Conservation (phyloP, 2,113 vertebrate species). For the Morone chrysops region DNA sequence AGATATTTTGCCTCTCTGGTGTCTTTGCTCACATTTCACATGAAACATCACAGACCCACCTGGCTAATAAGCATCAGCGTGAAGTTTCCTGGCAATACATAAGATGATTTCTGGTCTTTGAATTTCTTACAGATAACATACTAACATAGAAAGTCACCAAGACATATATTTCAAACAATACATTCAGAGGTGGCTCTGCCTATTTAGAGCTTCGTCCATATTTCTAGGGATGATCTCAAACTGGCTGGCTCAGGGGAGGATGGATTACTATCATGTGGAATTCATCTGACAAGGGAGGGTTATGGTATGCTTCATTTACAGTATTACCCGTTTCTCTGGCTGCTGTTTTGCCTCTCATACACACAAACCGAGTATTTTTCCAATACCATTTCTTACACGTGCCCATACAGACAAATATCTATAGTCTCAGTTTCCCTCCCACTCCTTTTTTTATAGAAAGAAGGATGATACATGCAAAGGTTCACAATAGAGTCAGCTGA, state of each 20-base stretch:
- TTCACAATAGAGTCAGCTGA: conserved; percentile 50
- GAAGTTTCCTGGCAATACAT: not conserved
- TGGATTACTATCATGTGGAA: conserved; percentile 55
- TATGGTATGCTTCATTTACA: conserved; percentile 46
- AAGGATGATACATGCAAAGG: conserved; percentile 28
- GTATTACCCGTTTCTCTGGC: conserved; percentile 26
- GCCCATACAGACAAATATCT: conserved; percentile 4
- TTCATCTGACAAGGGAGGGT: conserved; percentile 41
- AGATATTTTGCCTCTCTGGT: not conserved
- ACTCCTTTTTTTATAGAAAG: conserved; percentile 12
- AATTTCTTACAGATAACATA: conserved; percentile 6
- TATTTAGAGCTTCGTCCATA: conserved; percentile 29
- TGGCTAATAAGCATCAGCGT: not conserved
- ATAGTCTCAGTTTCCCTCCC: not conserved
- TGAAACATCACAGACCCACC: conserved; percentile 17
- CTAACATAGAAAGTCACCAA: conserved; percentile 7
- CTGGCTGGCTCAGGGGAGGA: conserved; percentile 18
- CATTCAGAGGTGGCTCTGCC: not conserved
- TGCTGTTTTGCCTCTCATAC: conserved; percentile 44
- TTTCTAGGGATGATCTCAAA: conserved; percentile 45
- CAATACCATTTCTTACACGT: conserved; percentile 18
- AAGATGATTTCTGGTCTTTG: conserved; percentile 1
- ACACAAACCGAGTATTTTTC: conserved; percentile 11
- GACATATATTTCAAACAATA: conserved; percentile 27
- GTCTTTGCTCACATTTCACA: not conserved